Base-by-base conservation (phyloP, 2,888 invertebrate species). In the Cheilosia pagana region DNA sequence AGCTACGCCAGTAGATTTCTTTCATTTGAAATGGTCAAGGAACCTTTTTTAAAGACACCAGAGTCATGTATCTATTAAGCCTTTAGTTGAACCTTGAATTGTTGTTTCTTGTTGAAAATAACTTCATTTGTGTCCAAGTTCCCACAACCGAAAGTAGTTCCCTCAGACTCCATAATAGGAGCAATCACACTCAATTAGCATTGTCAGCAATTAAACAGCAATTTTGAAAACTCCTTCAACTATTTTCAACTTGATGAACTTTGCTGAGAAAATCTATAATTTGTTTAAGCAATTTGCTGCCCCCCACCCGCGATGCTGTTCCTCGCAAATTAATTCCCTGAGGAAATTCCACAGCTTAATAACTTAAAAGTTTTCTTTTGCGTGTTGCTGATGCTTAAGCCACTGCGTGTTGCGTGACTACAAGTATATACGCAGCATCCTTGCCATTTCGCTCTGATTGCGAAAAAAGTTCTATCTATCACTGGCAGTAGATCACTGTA, bases 351-450 rank as follows among this genome's bases (percentile, higher is more conserved):
- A 43, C 23, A 52, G 57, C 63, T 52, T 71, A 65, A 65, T 71
- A 63, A 78, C 78, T 78, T 41, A 71, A 65, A 79, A 74, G 60
- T 79, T 79, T 79, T 62, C 57, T 60, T 35, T 60, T 50, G 71
- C 59, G 43, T 57, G 48, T 57, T 53, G 39, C 50, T 71, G 63
- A 39, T 62, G 57, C 53, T 55, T 65, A 59, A 65, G 72, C 48
- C 59, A 55, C 45, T 55, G 7, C 28, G 35, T 12, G 43, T 79
- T 74, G 79, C 79, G 79, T 79, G 79, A 79, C 79, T 53, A 48
- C 19, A 10, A 60, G 48, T 72, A 28, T 8, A 28, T 8, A 28
- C 7, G 8, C 2, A 28, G 72, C 65, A 68, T 79, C 65, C 78
- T 50, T 72, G 19, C 48, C 43, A 72, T 52, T 52, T 72, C 41